phyloP scores from a whole-genome alignment of 2,797 vertebrate species.

The Furcifer pardalis region DNA sequence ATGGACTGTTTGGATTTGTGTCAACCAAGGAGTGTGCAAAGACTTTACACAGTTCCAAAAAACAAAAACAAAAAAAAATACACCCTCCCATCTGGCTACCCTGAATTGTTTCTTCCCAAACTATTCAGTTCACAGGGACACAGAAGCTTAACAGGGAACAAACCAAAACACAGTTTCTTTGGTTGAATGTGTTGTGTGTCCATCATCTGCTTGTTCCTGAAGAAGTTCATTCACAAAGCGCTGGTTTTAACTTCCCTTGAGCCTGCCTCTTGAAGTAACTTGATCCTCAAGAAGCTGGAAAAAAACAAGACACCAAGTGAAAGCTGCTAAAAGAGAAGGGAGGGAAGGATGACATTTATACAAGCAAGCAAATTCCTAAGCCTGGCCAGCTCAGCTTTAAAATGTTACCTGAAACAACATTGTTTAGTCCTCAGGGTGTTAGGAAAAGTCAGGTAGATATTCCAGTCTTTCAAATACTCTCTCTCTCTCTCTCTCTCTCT shows the following conservation, averaged over 20 bases:
- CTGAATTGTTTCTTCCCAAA: neutral
- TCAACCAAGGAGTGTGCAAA: too few species aligned
- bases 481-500: neutral
- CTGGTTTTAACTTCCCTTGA: neutral
- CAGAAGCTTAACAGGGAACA: too few species aligned
- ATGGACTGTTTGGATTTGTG: too few species aligned
- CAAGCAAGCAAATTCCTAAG: neutral
- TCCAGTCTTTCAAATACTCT: conserved; percentile 20
- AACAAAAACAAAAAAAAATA: too few species aligned
- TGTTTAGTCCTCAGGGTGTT: fast-evolving
- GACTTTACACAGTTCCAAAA: too few species aligned
- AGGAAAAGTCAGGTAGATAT: conserved; percentile 39
- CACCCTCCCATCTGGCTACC: neutral
- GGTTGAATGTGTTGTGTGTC: fast-evolving
- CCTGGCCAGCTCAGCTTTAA: fast-evolving
- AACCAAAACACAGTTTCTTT: neutral
- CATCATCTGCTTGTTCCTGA: neutral
- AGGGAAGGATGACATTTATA: fast-evolving
- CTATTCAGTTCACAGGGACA: neutral
- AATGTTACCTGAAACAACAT: neutral
- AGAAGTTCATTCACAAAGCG: neutral
- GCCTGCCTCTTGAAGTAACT: conserved; percentile 51
- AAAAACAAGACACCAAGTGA: neutral
- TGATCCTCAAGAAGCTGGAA: conserved; percentile 6
- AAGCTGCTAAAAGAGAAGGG: neutral